Percentiles rank a stretch among this genome's conserved stretches.
Conservation (phyloP, 2,113 vertebrate species). For the Procapra przewalskii region DNA sequence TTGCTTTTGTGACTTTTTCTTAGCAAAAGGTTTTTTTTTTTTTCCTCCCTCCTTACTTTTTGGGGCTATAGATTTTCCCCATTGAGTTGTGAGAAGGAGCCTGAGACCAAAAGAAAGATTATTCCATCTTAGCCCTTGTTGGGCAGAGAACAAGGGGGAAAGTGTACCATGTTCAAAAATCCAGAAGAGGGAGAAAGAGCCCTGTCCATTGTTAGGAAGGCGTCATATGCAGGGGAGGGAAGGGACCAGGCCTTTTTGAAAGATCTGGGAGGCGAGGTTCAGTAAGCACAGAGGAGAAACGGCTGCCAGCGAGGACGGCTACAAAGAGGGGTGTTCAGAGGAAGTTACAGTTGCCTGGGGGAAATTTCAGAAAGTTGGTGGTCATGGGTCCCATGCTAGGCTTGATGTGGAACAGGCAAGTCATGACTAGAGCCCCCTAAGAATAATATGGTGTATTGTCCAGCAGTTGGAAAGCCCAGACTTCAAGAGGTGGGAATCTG, state of each 20-base stretch:
- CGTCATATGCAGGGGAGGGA: not conserved
- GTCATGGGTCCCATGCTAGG: rapidly evolving
- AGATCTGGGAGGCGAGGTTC: not conserved
- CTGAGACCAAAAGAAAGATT: not conserved
- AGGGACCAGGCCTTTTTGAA: not conserved
- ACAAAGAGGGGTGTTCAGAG: not conserved
- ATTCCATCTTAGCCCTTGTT: not conserved
- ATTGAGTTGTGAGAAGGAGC: not conserved
- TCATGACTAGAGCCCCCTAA: not conserved
- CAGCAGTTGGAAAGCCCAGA: not conserved
- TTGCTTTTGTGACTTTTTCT: not conserved
- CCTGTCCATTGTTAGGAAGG: not conserved
- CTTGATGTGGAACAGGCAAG: not conserved
- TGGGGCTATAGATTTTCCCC: not conserved
- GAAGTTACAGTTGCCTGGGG: not conserved
- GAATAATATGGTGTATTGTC: not conserved
- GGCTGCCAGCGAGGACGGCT: not conserved
- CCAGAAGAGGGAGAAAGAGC: not conserved
- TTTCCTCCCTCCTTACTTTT: not conserved
- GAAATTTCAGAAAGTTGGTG: not conserved
- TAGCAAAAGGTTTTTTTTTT: not conserved
- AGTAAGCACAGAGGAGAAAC: not conserved
- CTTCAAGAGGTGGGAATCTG: not conserved
- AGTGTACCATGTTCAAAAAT: not conserved
- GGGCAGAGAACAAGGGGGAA: not conserved